These are phyloP conservation scores for Diarsia brunnea DNA, from an alignment of 2,888 invertebrate species.

Conservation along the genomic window DNA sequence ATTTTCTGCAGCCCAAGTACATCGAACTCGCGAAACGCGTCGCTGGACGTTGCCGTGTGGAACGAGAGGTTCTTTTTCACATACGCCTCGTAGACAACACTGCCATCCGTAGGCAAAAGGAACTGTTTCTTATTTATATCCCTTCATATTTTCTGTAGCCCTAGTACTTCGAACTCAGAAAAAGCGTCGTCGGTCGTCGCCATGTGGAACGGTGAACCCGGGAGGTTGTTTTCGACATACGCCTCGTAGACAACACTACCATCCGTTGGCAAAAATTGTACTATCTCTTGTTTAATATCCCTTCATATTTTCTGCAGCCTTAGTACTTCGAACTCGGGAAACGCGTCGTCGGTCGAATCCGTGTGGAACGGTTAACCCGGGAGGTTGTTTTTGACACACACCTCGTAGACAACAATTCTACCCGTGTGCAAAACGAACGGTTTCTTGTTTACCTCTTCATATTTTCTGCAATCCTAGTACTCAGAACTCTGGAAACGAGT, in stretches of 20 bases:
- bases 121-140: neutral
- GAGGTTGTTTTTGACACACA: too few species aligned
- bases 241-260: neutral
- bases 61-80: neutral
- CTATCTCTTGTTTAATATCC: neutral
- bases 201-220: constrained; percentile 21
- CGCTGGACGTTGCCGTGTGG: constrained; percentile 35
- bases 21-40: constrained; percentile 10
- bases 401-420: neutral
- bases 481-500: constrained; percentile 2
- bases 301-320: constrained; percentile 6
- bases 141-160: neutral
- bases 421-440: too few species aligned
- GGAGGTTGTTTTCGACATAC: too few species aligned
- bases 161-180: constrained; percentile 33
- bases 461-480: constrained; percentile 29
- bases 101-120: too few species aligned
- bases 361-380: neutral
- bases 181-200: constrained; percentile 22
- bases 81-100: neutral
- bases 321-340: constrained; percentile 28
- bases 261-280: too few species aligned
- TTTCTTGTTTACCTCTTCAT: neutral
- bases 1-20: constrained; percentile 33
- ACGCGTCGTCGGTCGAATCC: too few species aligned